Evolutionary conservation across 37 sponge, comb jelly and placozoan genomes (phyloP).

Genomic region (Beroe ovata): DNA sequence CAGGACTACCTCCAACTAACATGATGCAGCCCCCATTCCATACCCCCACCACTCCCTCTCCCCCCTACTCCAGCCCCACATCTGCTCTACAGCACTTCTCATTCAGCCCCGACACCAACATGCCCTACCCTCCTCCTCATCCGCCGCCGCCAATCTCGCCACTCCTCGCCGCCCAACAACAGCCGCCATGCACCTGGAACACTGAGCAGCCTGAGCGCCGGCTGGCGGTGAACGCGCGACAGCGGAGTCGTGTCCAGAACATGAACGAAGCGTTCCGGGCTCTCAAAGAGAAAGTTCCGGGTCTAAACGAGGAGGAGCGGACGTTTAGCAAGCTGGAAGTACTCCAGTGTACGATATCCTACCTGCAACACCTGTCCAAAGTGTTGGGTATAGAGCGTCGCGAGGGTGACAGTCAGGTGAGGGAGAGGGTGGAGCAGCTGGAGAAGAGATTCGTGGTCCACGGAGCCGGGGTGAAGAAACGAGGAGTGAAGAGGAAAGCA

Average conservation of each 20-base stretch:
- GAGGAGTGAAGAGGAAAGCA: neutral
- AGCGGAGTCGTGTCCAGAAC: conserved; percentile 45
- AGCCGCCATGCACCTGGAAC: too few relatives aligned
- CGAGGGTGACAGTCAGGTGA: neutral
- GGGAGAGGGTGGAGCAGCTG: neutral
- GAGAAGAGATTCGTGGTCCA: conserved; percentile 49
- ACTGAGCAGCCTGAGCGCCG: too few relatives aligned
- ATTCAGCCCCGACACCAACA: neutral
- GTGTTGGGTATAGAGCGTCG: conserved; percentile 17
- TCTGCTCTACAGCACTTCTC: conserved; percentile 29
- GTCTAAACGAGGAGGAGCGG: conserved; percentile 32
- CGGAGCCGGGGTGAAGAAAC: conserved; percentile 10
- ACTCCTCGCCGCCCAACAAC: too few relatives aligned
- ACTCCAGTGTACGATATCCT: conserved; percentile 39
- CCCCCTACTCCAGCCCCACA: too few relatives aligned
- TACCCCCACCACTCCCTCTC: too few relatives aligned
- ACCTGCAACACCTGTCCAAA: neutral
- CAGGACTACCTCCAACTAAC: too few relatives aligned
- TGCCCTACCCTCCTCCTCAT: neutral
- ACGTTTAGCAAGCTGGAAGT: conserved; percentile 33
- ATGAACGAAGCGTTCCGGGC: conserved; percentile 42
- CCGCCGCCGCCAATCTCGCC: neutral
- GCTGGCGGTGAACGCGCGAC: conserved; percentile 16
- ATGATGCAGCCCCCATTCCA: too few relatives aligned
- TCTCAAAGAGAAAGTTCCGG: conserved; percentile 42